These are phyloP conservation scores for Leptopilina boulardi DNA, from an alignment of 1,140 invertebrate genomes.

Conservation along the genomic window DNA sequence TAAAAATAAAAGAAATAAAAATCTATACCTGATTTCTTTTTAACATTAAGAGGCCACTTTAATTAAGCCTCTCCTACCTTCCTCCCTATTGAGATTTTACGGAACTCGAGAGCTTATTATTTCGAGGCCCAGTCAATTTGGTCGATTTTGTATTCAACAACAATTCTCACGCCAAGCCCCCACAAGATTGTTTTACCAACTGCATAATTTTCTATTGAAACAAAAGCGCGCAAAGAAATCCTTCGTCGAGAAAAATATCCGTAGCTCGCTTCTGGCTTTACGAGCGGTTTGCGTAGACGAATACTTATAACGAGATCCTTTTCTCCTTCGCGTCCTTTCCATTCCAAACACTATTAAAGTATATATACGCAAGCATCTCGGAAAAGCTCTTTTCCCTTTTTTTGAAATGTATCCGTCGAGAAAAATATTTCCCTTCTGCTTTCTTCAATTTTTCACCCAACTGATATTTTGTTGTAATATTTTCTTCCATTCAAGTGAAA, in stretches of 20 bases:
- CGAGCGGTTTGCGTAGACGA: constrained; percentile 21
- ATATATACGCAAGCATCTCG: constrained; percentile 14
- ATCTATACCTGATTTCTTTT: too few relatives aligned
- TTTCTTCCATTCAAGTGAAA: neutral
- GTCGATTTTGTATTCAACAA: constrained; percentile 10
- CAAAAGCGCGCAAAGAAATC: neutral
- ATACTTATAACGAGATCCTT: constrained; percentile 21
- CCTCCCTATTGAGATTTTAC: neutral
- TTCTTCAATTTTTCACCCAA: neutral
- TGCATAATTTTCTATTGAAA: constrained; percentile 27
- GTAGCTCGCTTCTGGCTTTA: constrained; percentile 7
- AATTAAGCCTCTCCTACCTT: neutral
- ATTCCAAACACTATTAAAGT: constrained; percentile 4
- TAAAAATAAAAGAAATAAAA: too few relatives aligned
- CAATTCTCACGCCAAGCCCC: neutral
- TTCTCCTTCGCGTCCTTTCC: constrained; percentile 1
- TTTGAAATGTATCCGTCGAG: constrained; percentile 10
- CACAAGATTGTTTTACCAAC: neutral
- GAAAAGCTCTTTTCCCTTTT: constrained; percentile 2
- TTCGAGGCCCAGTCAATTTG: neutral
- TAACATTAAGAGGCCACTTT: too few relatives aligned
- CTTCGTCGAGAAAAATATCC: neutral
- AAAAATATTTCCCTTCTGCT: neutral
- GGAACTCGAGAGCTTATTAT: neutral
- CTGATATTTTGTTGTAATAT: neutral